phyloP scores from a whole-genome alignment of 1,140 invertebrate genomes.

The Augochlora pura region DNA sequence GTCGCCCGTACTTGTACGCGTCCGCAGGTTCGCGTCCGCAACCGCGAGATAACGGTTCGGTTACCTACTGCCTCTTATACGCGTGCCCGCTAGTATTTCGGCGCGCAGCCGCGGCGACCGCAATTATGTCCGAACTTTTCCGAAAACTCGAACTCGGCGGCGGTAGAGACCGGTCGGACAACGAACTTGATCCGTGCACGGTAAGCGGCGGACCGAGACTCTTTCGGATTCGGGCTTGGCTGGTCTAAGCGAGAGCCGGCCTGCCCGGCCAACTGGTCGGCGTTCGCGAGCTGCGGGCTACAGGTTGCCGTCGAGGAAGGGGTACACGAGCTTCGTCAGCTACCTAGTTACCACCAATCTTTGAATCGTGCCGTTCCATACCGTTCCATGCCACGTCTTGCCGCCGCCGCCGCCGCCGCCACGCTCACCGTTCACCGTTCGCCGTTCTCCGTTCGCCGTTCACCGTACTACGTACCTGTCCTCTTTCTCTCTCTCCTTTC shows the following conservation, averaged over 20 bases:
- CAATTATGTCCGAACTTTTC: not conserved
- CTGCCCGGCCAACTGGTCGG: conserved; percentile 61
- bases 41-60: not conserved
- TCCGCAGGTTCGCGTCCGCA: too few species aligned
- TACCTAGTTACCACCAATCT: conserved; percentile 48
- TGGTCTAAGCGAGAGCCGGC: conserved; percentile 62
- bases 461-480: not conserved
- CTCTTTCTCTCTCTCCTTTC: not conserved
- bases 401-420: not conserved
- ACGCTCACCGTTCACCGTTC: conserved; percentile 2
- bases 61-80: conserved; percentile 14
- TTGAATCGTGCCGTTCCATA: conserved; percentile 28
- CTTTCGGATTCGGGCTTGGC: conserved; percentile 67
- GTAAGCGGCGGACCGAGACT: conserved; percentile 77
- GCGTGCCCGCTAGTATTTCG: not conserved
- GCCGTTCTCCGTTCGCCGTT: not conserved
- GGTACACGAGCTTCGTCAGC: conserved; percentile 23
- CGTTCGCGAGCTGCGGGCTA: not conserved
- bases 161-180: conserved; percentile 61
- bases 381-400: conserved; percentile 27
- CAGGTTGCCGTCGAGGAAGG: conserved; percentile 47
- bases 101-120: too few species aligned
- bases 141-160: conserved; percentile 24
- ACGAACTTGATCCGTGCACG: conserved; percentile 74
- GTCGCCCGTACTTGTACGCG: too few species aligned